A percentile compares a stretch with the other conserved stretches of the same genome.
Evolutionary conservation across 2,797 vertebrate species (phyloP).

Genomic region (Diceros bicornis): DNA sequence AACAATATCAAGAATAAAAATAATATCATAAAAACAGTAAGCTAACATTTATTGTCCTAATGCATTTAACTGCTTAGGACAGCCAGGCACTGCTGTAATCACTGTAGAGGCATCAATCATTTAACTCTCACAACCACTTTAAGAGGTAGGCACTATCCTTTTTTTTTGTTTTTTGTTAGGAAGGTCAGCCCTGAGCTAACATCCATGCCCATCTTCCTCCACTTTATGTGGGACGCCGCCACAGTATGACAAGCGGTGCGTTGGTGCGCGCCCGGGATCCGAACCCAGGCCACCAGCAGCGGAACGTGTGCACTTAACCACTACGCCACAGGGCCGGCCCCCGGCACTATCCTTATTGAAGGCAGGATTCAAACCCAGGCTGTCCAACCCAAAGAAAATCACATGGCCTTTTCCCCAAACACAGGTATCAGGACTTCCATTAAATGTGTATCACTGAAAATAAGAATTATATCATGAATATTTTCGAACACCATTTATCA

Average conservation of each 20-base stretch:
- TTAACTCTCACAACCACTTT: not conserved
- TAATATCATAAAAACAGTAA: not conserved
- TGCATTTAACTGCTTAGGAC: not conserved
- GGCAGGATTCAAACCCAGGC: not conserved
- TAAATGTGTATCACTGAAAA: conserved; percentile 6
- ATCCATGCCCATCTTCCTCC: no score
- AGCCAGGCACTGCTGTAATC: not conserved
- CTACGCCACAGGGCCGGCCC: no score
- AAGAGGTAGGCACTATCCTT: not conserved
- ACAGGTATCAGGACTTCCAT: not conserved
- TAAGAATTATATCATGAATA: not conserved
- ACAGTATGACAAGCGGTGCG: no score
- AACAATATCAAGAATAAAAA: not conserved
- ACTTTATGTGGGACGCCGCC: no score
- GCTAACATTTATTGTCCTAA: not conserved
- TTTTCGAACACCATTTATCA: conserved; percentile 8
- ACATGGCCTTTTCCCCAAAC: not conserved
- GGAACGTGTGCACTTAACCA: no score
- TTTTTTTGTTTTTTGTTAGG: no score
- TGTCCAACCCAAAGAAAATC: not conserved
- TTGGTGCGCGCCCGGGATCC: no score
- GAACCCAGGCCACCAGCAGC: no score
- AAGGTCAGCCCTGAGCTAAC: no score
- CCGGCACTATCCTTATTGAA: not conserved
- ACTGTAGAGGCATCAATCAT: not conserved